Conservation (phyloP, 1,140 invertebrate species). For the Drosophila quadrilineata region DNA sequence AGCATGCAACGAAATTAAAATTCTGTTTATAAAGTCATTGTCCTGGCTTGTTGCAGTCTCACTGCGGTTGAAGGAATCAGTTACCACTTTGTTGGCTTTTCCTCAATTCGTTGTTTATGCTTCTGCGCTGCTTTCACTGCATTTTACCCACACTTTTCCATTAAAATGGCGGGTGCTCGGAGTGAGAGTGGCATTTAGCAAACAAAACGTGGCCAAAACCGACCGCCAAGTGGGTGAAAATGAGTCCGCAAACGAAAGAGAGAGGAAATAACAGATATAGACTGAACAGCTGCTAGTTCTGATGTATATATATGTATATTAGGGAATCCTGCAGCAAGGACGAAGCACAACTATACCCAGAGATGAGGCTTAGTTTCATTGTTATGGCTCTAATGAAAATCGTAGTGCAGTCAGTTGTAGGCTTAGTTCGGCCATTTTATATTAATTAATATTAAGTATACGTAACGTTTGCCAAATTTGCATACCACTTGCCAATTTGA, state of each 20-base stretch:
- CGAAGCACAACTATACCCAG: too few species aligned
- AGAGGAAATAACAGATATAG: neutral
- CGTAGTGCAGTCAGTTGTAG: conserved; percentile 54
- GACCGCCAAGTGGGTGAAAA: conserved; percentile 63
- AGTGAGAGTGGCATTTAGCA: conserved; percentile 48
- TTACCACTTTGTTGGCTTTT: conserved; percentile 9
- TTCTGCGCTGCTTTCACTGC: conserved; percentile 24
- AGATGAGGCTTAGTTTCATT: conserved; percentile 61
- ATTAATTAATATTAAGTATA: conserved; percentile 75
- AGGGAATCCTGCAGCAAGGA: conserved; percentile 22
- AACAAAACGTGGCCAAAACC: conserved; percentile 66
- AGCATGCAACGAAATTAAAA: conserved; percentile 57
- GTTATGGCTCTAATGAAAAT: conserved; percentile 72
- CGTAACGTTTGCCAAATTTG: conserved; percentile 42
- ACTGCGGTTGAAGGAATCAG: conserved; percentile 26
- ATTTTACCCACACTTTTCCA: conserved; percentile 48
- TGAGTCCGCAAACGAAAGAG: conserved; percentile 36
- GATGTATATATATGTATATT: neutral
- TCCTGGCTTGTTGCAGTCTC: conserved; percentile 39
- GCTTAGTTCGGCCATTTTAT: conserved; percentile 65
- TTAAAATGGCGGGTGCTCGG: conserved; percentile 68
- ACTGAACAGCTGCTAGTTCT: neutral
- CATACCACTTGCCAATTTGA: conserved; percentile 61
- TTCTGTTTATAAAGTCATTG: conserved; percentile 77
- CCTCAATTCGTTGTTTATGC: neutral